Conservation (phyloP, 2,888 invertebrate genomes). For the Toxonevra muliebris region DNA sequence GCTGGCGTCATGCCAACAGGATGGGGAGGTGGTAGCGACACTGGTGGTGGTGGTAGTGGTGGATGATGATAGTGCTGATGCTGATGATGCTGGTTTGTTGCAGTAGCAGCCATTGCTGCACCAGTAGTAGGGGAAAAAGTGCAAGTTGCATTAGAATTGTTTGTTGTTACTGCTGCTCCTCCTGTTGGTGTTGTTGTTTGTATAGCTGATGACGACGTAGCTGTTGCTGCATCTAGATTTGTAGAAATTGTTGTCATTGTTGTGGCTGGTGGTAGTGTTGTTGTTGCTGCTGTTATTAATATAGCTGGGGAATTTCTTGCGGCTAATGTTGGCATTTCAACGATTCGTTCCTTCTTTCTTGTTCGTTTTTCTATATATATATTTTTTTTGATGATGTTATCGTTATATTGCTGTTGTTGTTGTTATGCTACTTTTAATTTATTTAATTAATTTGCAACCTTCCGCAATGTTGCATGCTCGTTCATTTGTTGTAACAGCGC, state of each 20-base stretch:
- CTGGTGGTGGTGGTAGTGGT: slow-evolving; percentile 36
- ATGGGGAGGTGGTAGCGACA: slow-evolving; percentile 15
- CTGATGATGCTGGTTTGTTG: slow-evolving; percentile 35
- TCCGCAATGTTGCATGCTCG: neutral
- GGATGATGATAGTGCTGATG: slow-evolving; percentile 38
- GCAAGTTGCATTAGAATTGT: slow-evolving; percentile 44
- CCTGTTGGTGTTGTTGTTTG: slow-evolving; percentile 33
- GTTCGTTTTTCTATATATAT: neutral
- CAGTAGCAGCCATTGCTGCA: slow-evolving; percentile 23
- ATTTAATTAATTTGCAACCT: slow-evolving; percentile 1
- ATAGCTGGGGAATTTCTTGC: slow-evolving; percentile 46
- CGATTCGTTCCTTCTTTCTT: neutral
- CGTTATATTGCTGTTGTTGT: slow-evolving; percentile 32
- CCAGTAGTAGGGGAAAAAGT: slow-evolving; percentile 37
- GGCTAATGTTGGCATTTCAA: slow-evolving; percentile 53
- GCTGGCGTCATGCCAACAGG: no score
- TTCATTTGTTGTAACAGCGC: neutral
- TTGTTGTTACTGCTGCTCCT: slow-evolving; percentile 34
- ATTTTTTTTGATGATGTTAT: slow-evolving; percentile 2
- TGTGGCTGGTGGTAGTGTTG: slow-evolving; percentile 35
- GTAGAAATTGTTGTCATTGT: slow-evolving; percentile 41
- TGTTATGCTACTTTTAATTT: neutral
- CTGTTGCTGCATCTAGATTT: slow-evolving; percentile 22
- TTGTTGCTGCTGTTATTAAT: slow-evolving; percentile 23
- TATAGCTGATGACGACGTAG: slow-evolving; percentile 25